Base-by-base conservation (phyloP, 2,888 invertebrate species). In the Zaprionus bogoriensis region DNA sequence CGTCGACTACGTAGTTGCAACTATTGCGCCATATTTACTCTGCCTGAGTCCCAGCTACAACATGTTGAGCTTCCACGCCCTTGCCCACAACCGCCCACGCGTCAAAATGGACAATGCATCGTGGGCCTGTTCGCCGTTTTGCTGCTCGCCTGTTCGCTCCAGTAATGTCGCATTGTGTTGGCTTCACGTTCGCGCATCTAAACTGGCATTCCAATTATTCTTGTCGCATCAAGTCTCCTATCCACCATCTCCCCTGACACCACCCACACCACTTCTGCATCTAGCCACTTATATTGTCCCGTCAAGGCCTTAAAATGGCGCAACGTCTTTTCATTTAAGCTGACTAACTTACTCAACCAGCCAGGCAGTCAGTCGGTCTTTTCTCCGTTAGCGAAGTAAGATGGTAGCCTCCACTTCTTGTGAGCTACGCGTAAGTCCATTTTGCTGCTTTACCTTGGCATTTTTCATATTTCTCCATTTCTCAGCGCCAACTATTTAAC, bases 191-290 rank as follows among this genome's bases (percentile, higher is more conserved):
- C 78, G 62, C 77, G 66, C 64, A 67, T 77, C 77, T 75, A 73
- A 70, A 81, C 77, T 84, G 87, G 74, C 87, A 87, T 81, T 86
- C 83, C 87, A 87, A 87, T 87, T 87, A 87, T 77, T 84, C 42
- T 44, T 44, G 25, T 44, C 42, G 42, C 42, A 44, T 44, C 42
- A 9, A 19, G 23, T 44, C 22, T 19, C 14, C 25, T 12, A 4
- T 12, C 12, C 22, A 7, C 14, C 10, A 10, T 12, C 41, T 6
- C 19, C 23, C 20, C 14, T 3, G 22, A 5, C n/a, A 7, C 9
- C 17, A 2, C 4, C 41, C 17, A 3, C 12, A 41, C 12, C 19
- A n/a, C 6, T 12, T 22, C 39, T 10, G 5, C 3, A 22, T 4
- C 4, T 28, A n/a, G 0, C 0, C n/a, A n/a, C n/a, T n/a, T n/a